Evolutionary conservation across 2,888 invertebrate genomes (phyloP).

Genomic region (Epinotia nisella): DNA sequence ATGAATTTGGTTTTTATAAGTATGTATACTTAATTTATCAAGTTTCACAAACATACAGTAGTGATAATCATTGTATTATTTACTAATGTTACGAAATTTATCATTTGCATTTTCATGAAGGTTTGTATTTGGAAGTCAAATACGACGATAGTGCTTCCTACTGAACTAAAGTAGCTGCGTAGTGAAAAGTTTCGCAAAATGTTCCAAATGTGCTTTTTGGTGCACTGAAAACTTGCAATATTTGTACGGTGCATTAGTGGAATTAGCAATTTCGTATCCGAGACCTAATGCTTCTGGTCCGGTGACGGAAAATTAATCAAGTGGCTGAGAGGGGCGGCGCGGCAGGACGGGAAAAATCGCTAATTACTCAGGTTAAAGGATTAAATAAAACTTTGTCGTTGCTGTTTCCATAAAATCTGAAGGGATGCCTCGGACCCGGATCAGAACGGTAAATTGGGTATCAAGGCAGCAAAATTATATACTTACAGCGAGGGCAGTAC

Average conservation of each 20-base stretch:
- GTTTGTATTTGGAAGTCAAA: neutral
- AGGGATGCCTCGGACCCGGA: neutral
- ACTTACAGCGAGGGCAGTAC: no score
- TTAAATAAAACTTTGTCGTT: conserved; percentile 3
- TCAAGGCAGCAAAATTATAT: no score
- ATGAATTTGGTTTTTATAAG: neutral
- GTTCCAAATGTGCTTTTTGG: conserved; percentile 60
- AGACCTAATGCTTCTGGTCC: conserved; percentile 78
- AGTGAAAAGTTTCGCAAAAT: conserved; percentile 54
- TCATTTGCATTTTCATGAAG: no score
- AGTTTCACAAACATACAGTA: neutral
- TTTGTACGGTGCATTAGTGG: conserved; percentile 82
- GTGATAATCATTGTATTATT: no score
- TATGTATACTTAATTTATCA: neutral
- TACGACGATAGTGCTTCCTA: neutral
- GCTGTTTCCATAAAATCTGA: neutral
- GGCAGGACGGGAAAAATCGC: conserved; percentile 50
- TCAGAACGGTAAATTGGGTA: neutral
- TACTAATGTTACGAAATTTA: no score
- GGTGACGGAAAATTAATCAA: conserved; percentile 77
- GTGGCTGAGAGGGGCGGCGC: conserved; percentile 47
- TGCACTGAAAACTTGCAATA: conserved; percentile 68
- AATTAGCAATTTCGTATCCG: conserved; percentile 82
- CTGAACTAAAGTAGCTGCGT: conserved; percentile 25
- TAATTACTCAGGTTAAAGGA: conserved; percentile 29